Percentiles rank a stretch among this genome's conserved stretches.
phyloP scores from a whole-genome alignment of 2,888 invertebrate species.

The Emesis furor region DNA sequence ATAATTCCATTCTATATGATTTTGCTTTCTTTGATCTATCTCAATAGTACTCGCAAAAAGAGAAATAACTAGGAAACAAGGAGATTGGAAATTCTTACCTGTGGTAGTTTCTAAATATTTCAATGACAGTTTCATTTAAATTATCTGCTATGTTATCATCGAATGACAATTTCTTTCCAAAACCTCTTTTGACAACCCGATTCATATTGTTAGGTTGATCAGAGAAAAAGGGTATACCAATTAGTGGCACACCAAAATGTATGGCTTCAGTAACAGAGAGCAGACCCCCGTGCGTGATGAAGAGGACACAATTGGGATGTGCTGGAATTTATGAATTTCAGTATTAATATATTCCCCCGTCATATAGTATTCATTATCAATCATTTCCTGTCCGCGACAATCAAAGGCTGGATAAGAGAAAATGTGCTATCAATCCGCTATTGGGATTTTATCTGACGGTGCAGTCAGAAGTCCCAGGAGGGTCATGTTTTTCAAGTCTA shows the following conservation, averaged over 20 bases:
- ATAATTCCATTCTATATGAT: too few relatives aligned
- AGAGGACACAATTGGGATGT: slow-evolving; percentile 84
- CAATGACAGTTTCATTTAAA: slow-evolving; percentile 77
- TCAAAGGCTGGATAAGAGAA: too few relatives aligned
- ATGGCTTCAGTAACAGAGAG: slow-evolving; percentile 83
- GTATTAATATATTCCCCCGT: too few relatives aligned
- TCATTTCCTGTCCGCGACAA: too few relatives aligned
- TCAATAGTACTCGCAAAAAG: too few relatives aligned
- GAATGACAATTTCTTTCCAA: slow-evolving; percentile 77
- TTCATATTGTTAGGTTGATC: slow-evolving; percentile 83
- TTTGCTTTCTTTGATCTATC: too few relatives aligned
- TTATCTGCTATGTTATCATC: slow-evolving; percentile 74
- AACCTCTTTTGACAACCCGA: slow-evolving; percentile 80
- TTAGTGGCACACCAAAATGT: slow-evolving; percentile 82
- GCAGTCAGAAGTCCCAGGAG: too few relatives aligned
- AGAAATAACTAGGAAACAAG: too few relatives aligned
- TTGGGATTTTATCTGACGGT: too few relatives aligned
- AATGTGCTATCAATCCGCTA: too few relatives aligned
- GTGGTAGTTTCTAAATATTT: slow-evolving; percentile 75
- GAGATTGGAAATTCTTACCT: slow-evolving; percentile 70
- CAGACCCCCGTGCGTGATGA: slow-evolving; percentile 85
- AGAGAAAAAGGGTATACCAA: slow-evolving; percentile 84
- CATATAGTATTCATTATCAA: too few relatives aligned
- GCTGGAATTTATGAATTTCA: slow-evolving; percentile 76
- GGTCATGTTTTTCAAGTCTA: too few relatives aligned